phyloP scores from a whole-genome alignment of 2,888 invertebrate species.

The Salpingus planirostris region DNA sequence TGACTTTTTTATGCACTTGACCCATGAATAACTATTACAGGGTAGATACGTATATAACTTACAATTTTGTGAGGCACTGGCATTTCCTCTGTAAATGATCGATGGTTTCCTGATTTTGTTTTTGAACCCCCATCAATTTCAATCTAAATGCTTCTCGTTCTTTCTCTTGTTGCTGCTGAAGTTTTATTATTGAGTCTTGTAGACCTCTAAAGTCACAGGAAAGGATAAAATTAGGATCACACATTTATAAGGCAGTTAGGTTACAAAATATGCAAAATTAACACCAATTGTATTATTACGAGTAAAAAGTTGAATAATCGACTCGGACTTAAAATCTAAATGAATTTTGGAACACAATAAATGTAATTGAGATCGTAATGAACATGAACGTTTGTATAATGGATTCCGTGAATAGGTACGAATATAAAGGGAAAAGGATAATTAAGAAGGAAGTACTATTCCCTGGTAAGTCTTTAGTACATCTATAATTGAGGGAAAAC shows the following conservation, averaged over 20 bases:
- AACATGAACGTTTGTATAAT: constrained; percentile 16
- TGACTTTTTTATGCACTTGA: too few species aligned
- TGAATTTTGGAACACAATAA: too few species aligned
- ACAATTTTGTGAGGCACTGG: constrained; percentile 54
- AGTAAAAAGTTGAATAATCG: too few species aligned
- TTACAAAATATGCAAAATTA: constrained; percentile 6
- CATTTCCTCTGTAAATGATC: constrained; percentile 54
- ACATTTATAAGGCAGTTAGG: constrained; percentile 2
- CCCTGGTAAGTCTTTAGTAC: constrained; percentile 24
- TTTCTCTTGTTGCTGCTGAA: constrained; percentile 33
- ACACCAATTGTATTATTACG: too few species aligned
- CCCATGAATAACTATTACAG: too few species aligned
- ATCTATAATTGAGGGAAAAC: constrained; percentile 24
- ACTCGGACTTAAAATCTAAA: too few species aligned
- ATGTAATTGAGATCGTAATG: constrained; percentile 15
- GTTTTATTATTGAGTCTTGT: constrained; percentile 36
- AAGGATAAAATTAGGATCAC: constrained; percentile 1
- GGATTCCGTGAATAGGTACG: constrained; percentile 21
- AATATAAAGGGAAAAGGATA: constrained; percentile 21
- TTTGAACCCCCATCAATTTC: constrained; percentile 41
- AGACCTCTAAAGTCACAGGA: constrained; percentile 42
- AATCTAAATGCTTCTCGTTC: constrained; percentile 33
- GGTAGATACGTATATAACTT: constrained; percentile 37
- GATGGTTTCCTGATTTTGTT: constrained; percentile 45
- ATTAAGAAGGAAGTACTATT: too few species aligned